Base-by-base conservation (phyloP, 2,797 vertebrate genomes). In the Gobio occitaniae region DNA sequence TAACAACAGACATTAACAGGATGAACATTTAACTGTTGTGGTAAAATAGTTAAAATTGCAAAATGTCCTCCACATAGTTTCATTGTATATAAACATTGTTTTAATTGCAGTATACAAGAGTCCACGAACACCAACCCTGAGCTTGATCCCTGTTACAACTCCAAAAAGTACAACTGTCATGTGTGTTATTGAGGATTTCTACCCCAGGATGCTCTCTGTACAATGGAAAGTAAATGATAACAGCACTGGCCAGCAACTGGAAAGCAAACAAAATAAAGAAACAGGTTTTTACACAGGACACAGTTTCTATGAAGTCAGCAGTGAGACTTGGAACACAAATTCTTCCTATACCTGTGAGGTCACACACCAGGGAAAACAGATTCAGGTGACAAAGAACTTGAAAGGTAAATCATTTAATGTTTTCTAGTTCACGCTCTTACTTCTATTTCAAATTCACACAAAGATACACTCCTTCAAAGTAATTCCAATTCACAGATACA, bases 391-490 rank as follows among this genome's bases (percentile, higher is more conserved):
- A 0, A 36, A 16, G 59, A 61, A 66, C 44, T 80, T 80, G 2
- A 68, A 80, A 21, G 44, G 61, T 79, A 50, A 66, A 41, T 41
- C 3, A 32, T 66, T 2, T 65, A 5, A 38, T 38, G 88, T 70
- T 47, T 44, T 12, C 16, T 29, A 15, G 16, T 38, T 68, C 15
- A 68, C 0, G 7, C 65, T 9, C 36, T 36, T 0, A 68, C 21
- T 59, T 92, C 90, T 25, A 48, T 48, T 72, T 47, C 6, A 48
- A n/a, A 61, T 41, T 5, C 36, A 44, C 32, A 78, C 15, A 56
- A 4, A 15, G 21, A 72, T 41, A 2, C 2, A 13, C 4, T 25
- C 29, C 2, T 32, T 17, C 0, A 44, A 70, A 50, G 1, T 59
- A 0, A 36, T 9, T 2, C 36, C 21, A 25, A 10, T 71, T 7